Evolutionary conservation across 2,113 vertebrate genomes (phyloP), one percentile per base, ranked within the genome.

Genomic region (Equus przewalskii): DNA sequence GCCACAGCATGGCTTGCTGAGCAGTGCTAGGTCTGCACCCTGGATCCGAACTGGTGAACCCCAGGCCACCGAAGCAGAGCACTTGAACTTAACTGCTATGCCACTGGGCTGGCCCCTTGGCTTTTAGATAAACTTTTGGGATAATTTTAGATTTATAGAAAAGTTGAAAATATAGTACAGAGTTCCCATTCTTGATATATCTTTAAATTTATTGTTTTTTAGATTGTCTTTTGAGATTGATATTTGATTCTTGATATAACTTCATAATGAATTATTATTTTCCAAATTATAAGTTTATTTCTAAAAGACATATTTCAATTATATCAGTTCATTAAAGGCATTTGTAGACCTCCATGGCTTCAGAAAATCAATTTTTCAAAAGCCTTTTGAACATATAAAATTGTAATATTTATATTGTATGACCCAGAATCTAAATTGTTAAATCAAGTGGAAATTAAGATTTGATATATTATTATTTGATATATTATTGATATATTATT

Each of bases 271-370:
- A 72, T 80, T 75, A 33, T 62, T 88, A 54, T 54, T 54, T 86
- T 95, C 21, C 3, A 44, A 91, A 87, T 80, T 69, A 58, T 18
- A 72, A 26, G 3, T 67, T 75, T 33, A 82, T 67, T 83, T 82
- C 84, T 78, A 76, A 60, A 76, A 62, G 33, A 44, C 6, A 28
- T 70, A 56, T 41, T 78, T 85, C n/a, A 80, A 87, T n/a, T 54
- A 33, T 13, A n/a, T 76, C 88, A 16, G 22, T 58, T 69, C 28
- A 60, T 62, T 84, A 78, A 89, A 93, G 60, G 49, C 58, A 81
- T 72, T 72, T 88, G 65, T 75, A 92, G 58, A 56, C 19, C 41
- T 89, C 70, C 26, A 70, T 70, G 70, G 70, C n/a, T 93, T 96
- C 51, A 78, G 69, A 89, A 83, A 73, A 65, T 67, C 18, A 80